Evolutionary conservation across 2,113 vertebrate genomes (phyloP).

Genomic region (Pandion haliaetus): DNA sequence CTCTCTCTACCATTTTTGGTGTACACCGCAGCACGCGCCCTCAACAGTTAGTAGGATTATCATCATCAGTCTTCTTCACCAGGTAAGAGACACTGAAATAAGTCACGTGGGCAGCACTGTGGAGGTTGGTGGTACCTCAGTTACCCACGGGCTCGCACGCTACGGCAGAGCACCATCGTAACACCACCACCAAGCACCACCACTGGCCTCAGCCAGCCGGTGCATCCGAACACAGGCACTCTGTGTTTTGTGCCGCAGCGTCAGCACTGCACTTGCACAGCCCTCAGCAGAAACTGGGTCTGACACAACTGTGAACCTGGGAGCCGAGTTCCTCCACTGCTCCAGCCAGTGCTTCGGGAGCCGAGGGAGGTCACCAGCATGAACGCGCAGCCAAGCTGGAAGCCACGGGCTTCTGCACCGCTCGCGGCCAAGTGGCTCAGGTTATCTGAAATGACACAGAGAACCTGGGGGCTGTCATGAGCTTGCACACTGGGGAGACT

Average conservation of each 20-base stretch:
- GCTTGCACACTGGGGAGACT: background rate
- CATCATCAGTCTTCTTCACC: rapidly evolving
- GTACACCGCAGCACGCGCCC: rapidly evolving
- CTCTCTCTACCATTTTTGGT: background rate
- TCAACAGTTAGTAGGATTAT: background rate
- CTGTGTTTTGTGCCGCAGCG: background rate
- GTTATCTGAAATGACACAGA: background rate
- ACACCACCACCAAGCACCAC: background rate
- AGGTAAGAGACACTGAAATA: background rate
- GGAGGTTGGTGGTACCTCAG: background rate
- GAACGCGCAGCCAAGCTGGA: background rate
- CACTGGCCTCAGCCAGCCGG: background rate
- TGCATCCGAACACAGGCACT: background rate
- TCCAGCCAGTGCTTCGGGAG: rapidly evolving
- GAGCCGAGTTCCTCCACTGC: background rate
- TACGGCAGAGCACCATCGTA: background rate
- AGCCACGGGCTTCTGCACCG: background rate
- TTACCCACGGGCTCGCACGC: background rate
- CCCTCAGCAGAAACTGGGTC: background rate
- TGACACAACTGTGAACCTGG: rapidly evolving
- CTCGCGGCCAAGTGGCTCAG: background rate
- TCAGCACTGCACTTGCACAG: background rate
- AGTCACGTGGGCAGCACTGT: rapidly evolving
- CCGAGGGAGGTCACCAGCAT: background rate
- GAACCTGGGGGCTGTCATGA: background rate